These are phyloP conservation scores for Teleogryllus occipitalis DNA, from an alignment of 1,140 invertebrate species.

Conservation along the genomic window DNA sequence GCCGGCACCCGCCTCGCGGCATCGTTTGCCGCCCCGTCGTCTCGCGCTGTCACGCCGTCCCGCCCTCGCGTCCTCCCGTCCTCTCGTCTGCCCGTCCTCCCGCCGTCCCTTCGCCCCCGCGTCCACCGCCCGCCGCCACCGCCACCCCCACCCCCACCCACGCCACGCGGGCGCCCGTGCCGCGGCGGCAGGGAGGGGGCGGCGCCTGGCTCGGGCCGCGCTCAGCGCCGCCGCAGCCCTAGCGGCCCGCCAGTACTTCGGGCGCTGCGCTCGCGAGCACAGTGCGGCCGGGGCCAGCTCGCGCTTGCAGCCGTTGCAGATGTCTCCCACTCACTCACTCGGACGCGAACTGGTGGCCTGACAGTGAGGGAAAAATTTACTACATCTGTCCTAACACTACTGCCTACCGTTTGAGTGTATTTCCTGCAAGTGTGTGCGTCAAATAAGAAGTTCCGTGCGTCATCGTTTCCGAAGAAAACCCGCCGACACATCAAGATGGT, in stretches of 20 bases:
- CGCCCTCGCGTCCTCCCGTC: neutral
- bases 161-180: too few species aligned
- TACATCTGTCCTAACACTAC: neutral
- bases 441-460: neutral
- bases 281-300: neutral
- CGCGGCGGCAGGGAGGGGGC: too few species aligned
- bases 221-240: neutral
- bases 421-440: neutral
- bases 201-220: too few species aligned
- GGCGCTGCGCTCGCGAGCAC: neutral
- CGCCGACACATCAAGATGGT: conserved; percentile 12
- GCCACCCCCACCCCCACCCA: too few species aligned
- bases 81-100: neutral
- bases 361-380: neutral
- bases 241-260: neutral
- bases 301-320: neutral
- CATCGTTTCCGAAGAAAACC: neutral
- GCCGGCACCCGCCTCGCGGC: too few species aligned
- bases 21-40: too few species aligned
- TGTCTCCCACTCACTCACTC: neutral
- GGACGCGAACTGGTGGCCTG: neutral
- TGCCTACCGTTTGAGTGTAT: neutral
- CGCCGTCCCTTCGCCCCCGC: too few species aligned
- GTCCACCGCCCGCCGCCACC: too few species aligned
- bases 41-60: too few species aligned